Base-by-base conservation (phyloP, 2,888 invertebrate species). In the Pasiphila rectangulata region DNA sequence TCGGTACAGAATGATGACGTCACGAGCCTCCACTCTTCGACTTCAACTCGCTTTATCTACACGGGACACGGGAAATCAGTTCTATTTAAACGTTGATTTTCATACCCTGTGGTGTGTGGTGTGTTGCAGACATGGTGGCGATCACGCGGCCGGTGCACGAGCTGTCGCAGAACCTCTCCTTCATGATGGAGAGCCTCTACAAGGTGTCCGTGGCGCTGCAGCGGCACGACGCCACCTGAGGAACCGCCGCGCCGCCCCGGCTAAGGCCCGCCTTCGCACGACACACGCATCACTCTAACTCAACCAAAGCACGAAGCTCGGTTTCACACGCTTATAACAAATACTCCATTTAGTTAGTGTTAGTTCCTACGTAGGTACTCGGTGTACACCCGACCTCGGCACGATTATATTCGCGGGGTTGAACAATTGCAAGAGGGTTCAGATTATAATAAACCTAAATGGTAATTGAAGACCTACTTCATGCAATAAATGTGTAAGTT, bases 121-220 rank as follows among this genome's bases (percentile, higher is more conserved):
- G n/a, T n/a, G n/a, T 25, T 29, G 1, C 75, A 88, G 89, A 88
- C 5, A 86, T 89, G 86, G 88, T 89, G 44, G 88, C 85, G 1
- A 87, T 88, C 56, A 87, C 87, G 20, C 81, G 89, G 2, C 87
- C 87, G 0, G 85, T 85, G 49, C 75, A 75, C 67, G 88, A 88
- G 69, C 71, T 89, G 16, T 83, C 87, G 0, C 83, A 85, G 65
- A 87, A 87, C 67, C 69, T 89, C 38, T 79, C 86, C 9, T 83
- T 81, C 71, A 85, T 88, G 82, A 83, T 88, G 83, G 89, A 89
- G 70, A 87, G 86, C 65, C 79, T 89, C 16, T 89, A 86, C 78
- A 82, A 79, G 59, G 84, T 82, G 59, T 85, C 85, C 1, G 77
- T 86, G 61, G 79, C 82, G n/a, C 75, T 87, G 53, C 83, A 83